phyloP scores from a whole-genome alignment of 2,888 invertebrate genomes.

The Volucella bombylans region DNA sequence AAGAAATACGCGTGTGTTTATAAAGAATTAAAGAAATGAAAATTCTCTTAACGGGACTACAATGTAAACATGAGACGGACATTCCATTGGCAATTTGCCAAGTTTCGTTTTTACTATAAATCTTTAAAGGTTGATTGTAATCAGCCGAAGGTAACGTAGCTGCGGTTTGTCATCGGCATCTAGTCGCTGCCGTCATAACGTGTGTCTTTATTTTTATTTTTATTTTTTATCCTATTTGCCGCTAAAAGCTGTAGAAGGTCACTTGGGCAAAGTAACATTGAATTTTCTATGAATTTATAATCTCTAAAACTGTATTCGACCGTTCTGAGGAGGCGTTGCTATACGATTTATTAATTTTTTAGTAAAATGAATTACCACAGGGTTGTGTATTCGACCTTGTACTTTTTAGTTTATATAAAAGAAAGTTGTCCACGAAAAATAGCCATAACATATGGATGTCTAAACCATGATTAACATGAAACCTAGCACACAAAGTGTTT shows the following conservation, averaged over 20 bases:
- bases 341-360: too few relatives aligned
- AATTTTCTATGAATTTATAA: too few relatives aligned
- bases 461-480: too few relatives aligned
- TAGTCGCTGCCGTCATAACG: neutral
- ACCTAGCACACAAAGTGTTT: too few relatives aligned
- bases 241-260: neutral
- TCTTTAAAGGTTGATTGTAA: constrained; percentile 43
- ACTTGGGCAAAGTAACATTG: neutral
- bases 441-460: too few relatives aligned
- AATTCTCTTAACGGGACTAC: constrained; percentile 7
- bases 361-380: too few relatives aligned
- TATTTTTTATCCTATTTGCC: neutral
- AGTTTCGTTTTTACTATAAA: constrained; percentile 50
- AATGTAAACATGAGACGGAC: constrained; percentile 15
- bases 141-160: constrained; percentile 49
- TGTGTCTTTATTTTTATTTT: neutral
- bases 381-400: too few relatives aligned
- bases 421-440: too few relatives aligned
- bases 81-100: constrained; percentile 65
- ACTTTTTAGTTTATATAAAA: too few relatives aligned
- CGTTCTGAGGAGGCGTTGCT: too few relatives aligned
- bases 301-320: too few relatives aligned
- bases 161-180: constrained; percentile 47
- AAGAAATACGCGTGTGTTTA: constrained; percentile 52
- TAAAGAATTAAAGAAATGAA: neutral